Conservation (phyloP, 2,888 invertebrate genomes). For the Glaucopsyche alexis region DNA sequence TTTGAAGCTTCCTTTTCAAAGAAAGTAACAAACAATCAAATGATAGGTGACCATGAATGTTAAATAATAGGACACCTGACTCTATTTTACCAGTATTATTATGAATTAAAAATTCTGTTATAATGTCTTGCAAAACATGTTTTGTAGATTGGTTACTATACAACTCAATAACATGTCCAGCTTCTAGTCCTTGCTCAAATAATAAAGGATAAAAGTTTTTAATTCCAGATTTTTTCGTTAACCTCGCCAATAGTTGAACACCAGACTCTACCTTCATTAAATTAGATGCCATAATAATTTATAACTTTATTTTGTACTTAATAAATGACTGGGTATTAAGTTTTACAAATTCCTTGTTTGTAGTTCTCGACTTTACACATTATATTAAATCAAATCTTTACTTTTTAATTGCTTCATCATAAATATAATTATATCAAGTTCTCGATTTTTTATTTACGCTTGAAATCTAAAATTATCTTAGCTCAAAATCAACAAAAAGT, state of each 20-base stretch:
- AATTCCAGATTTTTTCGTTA: conserved; percentile 65
- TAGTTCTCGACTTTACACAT: too few species aligned
- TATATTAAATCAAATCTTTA: too few species aligned
- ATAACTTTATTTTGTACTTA: background rate
- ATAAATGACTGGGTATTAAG: too few species aligned
- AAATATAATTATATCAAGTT: too few species aligned
- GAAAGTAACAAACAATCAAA: conserved; percentile 46
- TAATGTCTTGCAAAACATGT: conserved; percentile 57
- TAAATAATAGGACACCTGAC: conserved; percentile 60
- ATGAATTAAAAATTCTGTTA: conserved; percentile 57
- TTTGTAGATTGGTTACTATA: conserved; percentile 50
- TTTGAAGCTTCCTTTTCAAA: conserved; percentile 46
- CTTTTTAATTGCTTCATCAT: too few species aligned
- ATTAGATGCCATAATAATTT: conserved; percentile 19
- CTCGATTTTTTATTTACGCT: too few species aligned
- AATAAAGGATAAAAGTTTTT: conserved; percentile 68
- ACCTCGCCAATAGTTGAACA: conserved; percentile 77
- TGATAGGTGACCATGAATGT: conserved; percentile 67
- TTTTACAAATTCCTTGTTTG: too few species aligned
- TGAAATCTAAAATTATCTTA: too few species aligned
- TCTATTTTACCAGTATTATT: conserved; percentile 49
- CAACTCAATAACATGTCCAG: conserved; percentile 63
- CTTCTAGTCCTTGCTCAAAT: conserved; percentile 60
- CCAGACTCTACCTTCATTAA: conserved; percentile 78
- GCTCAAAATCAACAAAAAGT: too few species aligned